Percentiles rank a stretch among this genome's conserved stretches.
Conservation (phyloP, 2,113 vertebrate species). For the Myrmecobius fasciatus region DNA sequence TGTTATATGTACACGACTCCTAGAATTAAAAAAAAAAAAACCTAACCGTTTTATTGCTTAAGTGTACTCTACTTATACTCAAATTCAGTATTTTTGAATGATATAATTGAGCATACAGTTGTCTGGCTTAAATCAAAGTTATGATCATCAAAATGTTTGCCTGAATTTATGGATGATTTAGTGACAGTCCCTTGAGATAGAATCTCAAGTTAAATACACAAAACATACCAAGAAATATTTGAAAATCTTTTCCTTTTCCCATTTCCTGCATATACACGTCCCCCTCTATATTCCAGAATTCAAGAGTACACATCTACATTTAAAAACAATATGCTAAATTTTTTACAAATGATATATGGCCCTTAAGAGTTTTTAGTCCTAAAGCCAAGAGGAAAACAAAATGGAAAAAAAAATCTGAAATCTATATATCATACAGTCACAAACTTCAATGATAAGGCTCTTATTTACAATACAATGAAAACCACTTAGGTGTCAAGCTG, state of each 20-base stretch:
- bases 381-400: slow-evolving; percentile 75
- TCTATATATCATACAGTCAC: slow-evolving; percentile 78
- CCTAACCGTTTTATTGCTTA: slow-evolving; percentile 50
- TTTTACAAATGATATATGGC: slow-evolving; percentile 72
- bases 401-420: slow-evolving; percentile 59
- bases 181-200: slow-evolving; percentile 59
- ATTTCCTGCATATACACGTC: slow-evolving; percentile 56
- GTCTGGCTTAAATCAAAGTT: slow-evolving; percentile 37
- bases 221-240: slow-evolving; percentile 11
- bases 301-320: slow-evolving; percentile 64
- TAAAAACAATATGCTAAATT: slow-evolving; percentile 62
- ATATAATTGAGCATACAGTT: slow-evolving; percentile 44
- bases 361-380: slow-evolving; percentile 73
- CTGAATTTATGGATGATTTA: slow-evolving; percentile 64
- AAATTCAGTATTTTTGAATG: slow-evolving; percentile 17
- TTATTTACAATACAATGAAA: slow-evolving; percentile 84
- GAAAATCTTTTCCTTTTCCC: not conserved
- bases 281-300: slow-evolving; percentile 13
- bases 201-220: slow-evolving; percentile 73
- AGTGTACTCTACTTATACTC: slow-evolving; percentile 47
- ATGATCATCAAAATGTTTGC: slow-evolving; percentile 61
- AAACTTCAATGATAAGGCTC: slow-evolving; percentile 82
- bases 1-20: slow-evolving; percentile 24
- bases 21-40: slow-evolving; percentile 62
- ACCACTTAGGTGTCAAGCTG: slow-evolving; percentile 76